These are phyloP conservation scores for Perca flavescens DNA, from an alignment of 2,113 vertebrate genomes.

Conservation along the genomic window DNA sequence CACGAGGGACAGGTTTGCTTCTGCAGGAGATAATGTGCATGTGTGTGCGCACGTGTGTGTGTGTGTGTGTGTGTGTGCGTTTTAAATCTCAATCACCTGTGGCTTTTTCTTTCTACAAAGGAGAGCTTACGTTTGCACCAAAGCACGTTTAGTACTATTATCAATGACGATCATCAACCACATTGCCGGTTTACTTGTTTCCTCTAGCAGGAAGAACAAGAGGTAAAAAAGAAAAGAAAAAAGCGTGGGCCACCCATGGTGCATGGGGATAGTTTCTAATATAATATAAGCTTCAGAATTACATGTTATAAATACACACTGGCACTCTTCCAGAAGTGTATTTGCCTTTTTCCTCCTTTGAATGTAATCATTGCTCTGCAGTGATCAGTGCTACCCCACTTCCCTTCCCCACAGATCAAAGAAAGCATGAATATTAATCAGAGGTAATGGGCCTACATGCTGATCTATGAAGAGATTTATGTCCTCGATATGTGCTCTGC, in stretches of 20 bases:
- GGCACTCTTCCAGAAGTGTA: conserved; percentile 24
- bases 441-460: conserved; percentile 28
- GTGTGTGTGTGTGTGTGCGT: too few species aligned
- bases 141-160: neutral
- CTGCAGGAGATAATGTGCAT: conserved; percentile 10
- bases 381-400: conserved; percentile 8
- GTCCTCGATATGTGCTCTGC: conserved; percentile 6
- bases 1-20: conserved; percentile 26
- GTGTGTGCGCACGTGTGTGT: neutral
- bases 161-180: conserved; percentile 8
- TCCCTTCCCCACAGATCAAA: conserved; percentile 12
- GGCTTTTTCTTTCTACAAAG: conserved; percentile 19
- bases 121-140: neutral
- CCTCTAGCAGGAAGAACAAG: conserved; percentile 14
- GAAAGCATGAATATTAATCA: conserved; percentile 56
- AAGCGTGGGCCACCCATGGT: conserved; percentile 23
- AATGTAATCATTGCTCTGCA: conserved; percentile 20
- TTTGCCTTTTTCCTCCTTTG: conserved; percentile 9
- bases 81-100: conserved; percentile 55
- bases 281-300: conserved; percentile 29
- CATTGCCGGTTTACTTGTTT: conserved; percentile 25
- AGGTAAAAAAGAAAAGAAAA: neutral
- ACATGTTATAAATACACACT: conserved; percentile 58
- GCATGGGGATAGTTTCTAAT: conserved; percentile 46
- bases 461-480: conserved; percentile 47